Conservation (phyloP, 2,888 invertebrate species). For the Apamea sordens region DNA sequence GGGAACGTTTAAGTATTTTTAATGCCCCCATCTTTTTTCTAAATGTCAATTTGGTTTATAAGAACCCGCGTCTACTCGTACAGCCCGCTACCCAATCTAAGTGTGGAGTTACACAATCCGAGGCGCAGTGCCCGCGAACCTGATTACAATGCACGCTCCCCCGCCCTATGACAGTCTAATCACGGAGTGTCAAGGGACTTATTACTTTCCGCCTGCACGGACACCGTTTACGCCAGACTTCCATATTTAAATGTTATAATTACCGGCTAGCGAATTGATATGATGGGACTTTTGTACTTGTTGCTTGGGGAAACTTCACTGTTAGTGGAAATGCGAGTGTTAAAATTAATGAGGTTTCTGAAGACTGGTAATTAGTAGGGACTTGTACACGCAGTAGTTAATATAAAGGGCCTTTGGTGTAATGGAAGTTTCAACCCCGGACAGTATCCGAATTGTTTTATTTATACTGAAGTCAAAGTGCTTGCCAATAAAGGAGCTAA, state of each 20-base stretch:
- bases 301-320: conserved; percentile 36
- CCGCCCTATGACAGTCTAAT: conserved; percentile 83
- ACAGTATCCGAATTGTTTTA: conserved; percentile 24
- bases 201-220: conserved; percentile 71
- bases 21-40: not conserved
- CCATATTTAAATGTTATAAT: conserved; percentile 69
- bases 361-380: conserved; percentile 50
- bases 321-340: conserved; percentile 34
- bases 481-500: conserved; percentile 42
- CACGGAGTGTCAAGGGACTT: conserved; percentile 80
- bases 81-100: conserved; percentile 49
- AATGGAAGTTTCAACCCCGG: conserved; percentile 6
- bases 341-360: conserved; percentile 51
- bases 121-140: conserved; percentile 70
- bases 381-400: conserved; percentile 26
- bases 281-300: conserved; percentile 50
- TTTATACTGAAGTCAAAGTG: conserved; percentile 31
- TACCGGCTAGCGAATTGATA: conserved; percentile 56
- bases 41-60: not conserved
- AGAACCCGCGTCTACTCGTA: conserved; percentile 35
- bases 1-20: not conserved
- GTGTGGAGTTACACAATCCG: conserved; percentile 70
- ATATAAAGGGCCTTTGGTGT: conserved; percentile 15
- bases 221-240: conserved; percentile 67
- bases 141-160: conserved; percentile 80